These are phyloP conservation scores for Henricia sp. DNA, from an alignment of 53 echinoderm and acorn worm species.

Conservation along the genomic window DNA sequence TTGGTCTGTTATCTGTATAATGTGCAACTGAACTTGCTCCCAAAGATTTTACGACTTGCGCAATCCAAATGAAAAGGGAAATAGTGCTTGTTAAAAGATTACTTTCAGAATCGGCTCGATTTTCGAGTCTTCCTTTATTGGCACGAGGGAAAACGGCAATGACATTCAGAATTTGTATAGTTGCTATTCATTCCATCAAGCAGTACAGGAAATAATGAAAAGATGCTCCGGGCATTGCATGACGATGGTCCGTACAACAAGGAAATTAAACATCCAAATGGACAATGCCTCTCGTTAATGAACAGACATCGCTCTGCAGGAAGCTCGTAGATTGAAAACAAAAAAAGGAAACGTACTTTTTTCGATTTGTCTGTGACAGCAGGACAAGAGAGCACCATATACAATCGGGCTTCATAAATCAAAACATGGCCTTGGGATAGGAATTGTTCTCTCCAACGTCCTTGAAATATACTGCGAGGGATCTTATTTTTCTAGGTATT, in stretches of 20 bases:
- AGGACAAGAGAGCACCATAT: too few species aligned
- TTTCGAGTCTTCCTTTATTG: too few species aligned
- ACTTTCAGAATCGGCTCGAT: background rate
- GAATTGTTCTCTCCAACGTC: too few species aligned
- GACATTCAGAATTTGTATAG: background rate
- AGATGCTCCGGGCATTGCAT: background rate
- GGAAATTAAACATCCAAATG: conserved; percentile 20
- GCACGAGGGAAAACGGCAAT: background rate
- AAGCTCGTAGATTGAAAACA: background rate
- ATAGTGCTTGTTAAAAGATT: background rate
- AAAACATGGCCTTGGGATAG: too few species aligned
- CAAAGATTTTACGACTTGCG: background rate
- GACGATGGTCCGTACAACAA: background rate
- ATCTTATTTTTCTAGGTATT: too few species aligned
- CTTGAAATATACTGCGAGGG: too few species aligned
- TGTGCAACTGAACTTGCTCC: background rate
- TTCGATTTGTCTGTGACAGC: too few species aligned
- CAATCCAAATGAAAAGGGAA: background rate
- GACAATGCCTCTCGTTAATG: background rate
- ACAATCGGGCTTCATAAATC: too few species aligned
- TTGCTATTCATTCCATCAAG: background rate
- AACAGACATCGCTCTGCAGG: background rate
- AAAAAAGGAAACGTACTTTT: conserved; percentile 23
- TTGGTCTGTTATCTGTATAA: too few species aligned
- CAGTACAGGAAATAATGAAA: background rate